Evolutionary conservation across 2,797 vertebrate species (phyloP).

Genomic region (Alcedo atthis): DNA sequence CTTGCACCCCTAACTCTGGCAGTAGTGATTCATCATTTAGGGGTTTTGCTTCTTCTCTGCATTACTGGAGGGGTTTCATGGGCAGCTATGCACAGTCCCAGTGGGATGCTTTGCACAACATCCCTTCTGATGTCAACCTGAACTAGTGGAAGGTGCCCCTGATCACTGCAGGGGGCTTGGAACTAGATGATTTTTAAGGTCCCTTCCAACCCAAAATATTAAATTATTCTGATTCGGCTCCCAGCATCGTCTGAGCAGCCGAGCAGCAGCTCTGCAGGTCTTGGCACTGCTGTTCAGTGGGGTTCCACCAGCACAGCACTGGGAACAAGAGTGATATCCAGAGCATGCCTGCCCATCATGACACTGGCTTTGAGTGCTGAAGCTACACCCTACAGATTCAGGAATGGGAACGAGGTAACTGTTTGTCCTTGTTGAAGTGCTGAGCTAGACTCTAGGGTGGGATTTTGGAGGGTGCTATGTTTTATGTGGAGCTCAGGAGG

Average conservation of each 20-base stretch:
- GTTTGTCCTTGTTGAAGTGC: accelerated
- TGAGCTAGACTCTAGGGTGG: not conserved
- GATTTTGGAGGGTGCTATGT: not conserved
- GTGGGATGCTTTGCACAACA: not conserved
- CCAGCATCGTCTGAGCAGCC: accelerated
- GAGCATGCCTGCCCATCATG: accelerated
- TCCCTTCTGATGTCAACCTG: not conserved
- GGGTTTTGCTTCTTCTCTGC: not conserved
- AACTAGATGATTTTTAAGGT: not conserved
- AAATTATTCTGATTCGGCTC: not conserved
- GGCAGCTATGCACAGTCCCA: not conserved
- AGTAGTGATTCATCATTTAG: not conserved
- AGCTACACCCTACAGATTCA: no score
- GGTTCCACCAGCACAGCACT: not conserved
- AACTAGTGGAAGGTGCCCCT: not conserved
- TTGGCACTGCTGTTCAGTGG: not conserved
- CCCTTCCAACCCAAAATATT: not conserved
- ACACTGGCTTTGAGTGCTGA: accelerated
- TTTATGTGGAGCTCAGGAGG: not conserved
- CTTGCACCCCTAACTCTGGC: not conserved
- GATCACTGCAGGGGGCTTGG: not conserved
- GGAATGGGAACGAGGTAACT: not conserved
- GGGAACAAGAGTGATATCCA: accelerated
- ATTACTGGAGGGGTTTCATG: not conserved
- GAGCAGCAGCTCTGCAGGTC: not conserved